Evolutionary conservation across 2,888 invertebrate species (phyloP).

Genomic region (Pasiphila rectangulata): DNA sequence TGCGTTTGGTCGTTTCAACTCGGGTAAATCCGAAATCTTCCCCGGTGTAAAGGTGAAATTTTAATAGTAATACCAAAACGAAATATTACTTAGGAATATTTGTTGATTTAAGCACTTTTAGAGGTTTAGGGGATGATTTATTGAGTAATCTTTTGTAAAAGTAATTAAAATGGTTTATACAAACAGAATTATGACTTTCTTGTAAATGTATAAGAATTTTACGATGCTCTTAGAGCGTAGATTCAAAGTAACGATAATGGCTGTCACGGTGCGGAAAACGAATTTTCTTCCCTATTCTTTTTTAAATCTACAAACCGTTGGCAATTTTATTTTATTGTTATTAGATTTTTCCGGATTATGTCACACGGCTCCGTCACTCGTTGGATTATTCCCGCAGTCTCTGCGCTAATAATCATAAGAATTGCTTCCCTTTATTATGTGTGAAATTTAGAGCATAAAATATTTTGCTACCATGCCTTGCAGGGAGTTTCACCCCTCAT

Average conservation of each 20-base stretch:
- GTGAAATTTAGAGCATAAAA: slow-evolving; percentile 77
- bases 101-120: slow-evolving; percentile 66
- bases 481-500: slow-evolving; percentile 41
- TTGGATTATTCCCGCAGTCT: slow-evolving; percentile 78
- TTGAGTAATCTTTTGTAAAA: slow-evolving; percentile 36
- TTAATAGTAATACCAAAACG: slow-evolving; percentile 72
- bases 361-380: slow-evolving; percentile 72
- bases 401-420: slow-evolving; percentile 80
- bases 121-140: slow-evolving; percentile 44
- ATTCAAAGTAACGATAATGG: slow-evolving; percentile 77
- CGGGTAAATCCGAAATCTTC: slow-evolving; percentile 51
- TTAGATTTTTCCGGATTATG: slow-evolving; percentile 81
- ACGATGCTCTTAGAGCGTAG: slow-evolving; percentile 60
- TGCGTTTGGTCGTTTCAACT: slow-evolving; percentile 62
- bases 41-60: slow-evolving; percentile 69
- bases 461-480: slow-evolving; percentile 43
- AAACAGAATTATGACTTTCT: slow-evolving; percentile 34
- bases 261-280: slow-evolving; percentile 72
- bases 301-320: slow-evolving; percentile 77
- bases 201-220: slow-evolving; percentile 53
- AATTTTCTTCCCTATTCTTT: slow-evolving; percentile 75
- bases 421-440: slow-evolving; percentile 79
- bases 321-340: slow-evolving; percentile 82
- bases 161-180: slow-evolving; percentile 26
- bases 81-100: slow-evolving; percentile 72